Base-by-base conservation (phyloP, 1,140 invertebrate species). In the Anthonomus grandis region DNA sequence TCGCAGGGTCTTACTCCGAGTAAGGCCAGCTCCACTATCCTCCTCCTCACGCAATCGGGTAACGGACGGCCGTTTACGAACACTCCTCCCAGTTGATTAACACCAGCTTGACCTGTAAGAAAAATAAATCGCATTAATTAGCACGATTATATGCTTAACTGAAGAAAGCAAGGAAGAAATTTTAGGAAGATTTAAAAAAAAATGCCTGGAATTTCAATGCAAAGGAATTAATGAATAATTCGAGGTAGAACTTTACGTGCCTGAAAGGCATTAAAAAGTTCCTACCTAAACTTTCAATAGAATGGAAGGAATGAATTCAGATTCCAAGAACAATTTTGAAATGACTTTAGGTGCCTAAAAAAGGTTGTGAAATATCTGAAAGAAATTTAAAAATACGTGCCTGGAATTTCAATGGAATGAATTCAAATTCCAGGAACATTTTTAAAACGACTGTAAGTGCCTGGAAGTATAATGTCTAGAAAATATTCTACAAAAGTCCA, bases 51-150 rank as follows among this genome's bases (percentile, higher is more conserved):
- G 66, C 90, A 91, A 72, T 95, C 91, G 13, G 95, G 95, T 27
- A 97, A 77, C 1, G 95, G 95, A 4, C 95, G 81, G 0, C 95
- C 95, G 73, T 97, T 97, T 2, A 97, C 94, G 73, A 97, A 97
- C 24, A 96, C 91, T 23, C 94, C 94, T 27, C 94, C 94, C 64
- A 97, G 76, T 78, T 97, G 94, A 78, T 97, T 97, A 12, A 97
- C 91, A 58, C 93, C 94, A 4, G 91, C 91, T 80, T 95, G 91
- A 73, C 89, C 91, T 94, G 78, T 12, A 75, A 78, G 65, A 45
- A 31, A 9, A 31, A 9, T n/a, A 31, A n/a, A n/a, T n/a, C n/a
- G n/a, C n/a, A n/a, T n/a, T n/a, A 44, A 59, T 39, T 36, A 38
- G 6, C 2, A 22, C n/a, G 8, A 36, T n/a, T n/a, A 3, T n/a